phyloP scores from a whole-genome alignment of 1,140 invertebrate genomes.

The Pteromalus puparum region DNA sequence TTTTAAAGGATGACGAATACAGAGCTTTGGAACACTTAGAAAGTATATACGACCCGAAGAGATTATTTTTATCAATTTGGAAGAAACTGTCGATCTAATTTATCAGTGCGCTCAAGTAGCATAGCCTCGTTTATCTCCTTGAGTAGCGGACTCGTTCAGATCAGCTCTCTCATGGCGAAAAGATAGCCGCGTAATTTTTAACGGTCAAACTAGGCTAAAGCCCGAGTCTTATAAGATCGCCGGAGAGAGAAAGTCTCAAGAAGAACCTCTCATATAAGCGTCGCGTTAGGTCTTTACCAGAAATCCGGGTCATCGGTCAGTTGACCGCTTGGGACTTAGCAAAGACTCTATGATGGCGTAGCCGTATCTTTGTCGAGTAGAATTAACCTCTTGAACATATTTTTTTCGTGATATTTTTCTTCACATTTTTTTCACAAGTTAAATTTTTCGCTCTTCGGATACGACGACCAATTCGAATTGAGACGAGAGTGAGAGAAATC shows the following conservation, averaged over 20 bases:
- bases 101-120: neutral
- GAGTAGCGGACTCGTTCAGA: no score
- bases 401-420: neutral
- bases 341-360: slow-evolving; percentile 4
- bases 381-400: neutral
- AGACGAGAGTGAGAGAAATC: no score
- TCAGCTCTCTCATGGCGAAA: neutral
- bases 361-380: neutral
- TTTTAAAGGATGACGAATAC: neutral
- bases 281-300: slow-evolving; percentile 36
- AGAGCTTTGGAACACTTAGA: neutral
- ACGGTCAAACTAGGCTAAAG: slow-evolving; percentile 5
- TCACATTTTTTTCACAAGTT: no score
- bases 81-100: neutral
- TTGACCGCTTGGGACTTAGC: slow-evolving; percentile 47
- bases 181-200: slow-evolving; percentile 52
- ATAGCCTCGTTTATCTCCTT: no score
- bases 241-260: neutral
- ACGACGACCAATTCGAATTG: no score
- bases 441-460: neutral
- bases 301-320: slow-evolving; percentile 43
- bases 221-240: slow-evolving; percentile 3
- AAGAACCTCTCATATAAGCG: neutral
- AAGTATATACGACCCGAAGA: neutral
- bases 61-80: neutral